Percentiles rank a stretch among this genome's conserved stretches.
Conservation (phyloP, 2,113 vertebrate species). For the Blennius ocellaris region DNA sequence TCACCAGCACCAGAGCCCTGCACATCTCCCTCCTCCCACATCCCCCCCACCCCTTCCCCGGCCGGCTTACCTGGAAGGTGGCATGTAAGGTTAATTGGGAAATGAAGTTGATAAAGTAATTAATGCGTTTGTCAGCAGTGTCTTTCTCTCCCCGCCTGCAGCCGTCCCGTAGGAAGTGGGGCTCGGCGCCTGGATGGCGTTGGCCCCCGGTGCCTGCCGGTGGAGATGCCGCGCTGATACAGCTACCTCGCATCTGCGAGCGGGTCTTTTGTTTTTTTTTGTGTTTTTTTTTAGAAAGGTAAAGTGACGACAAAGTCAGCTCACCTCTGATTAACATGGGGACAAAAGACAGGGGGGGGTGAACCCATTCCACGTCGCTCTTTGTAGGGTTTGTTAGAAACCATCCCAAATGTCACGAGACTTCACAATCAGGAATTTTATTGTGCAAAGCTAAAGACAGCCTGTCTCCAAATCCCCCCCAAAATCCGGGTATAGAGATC, state of each 20-base stretch:
- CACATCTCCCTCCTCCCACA: slow-evolving; percentile 37
- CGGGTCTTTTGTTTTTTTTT: slow-evolving; percentile 51
- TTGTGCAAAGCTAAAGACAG: no score
- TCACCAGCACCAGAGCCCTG: slow-evolving; percentile 17
- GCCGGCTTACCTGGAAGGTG: slow-evolving; percentile 73
- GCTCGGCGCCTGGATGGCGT: slow-evolving; percentile 40
- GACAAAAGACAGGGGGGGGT: slow-evolving; percentile 55
- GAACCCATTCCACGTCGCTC: slow-evolving; percentile 22
- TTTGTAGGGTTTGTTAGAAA: background rate
- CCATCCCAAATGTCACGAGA: no score
- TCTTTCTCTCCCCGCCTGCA: slow-evolving; percentile 73
- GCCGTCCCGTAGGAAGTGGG: slow-evolving; percentile 45
- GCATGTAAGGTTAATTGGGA: slow-evolving; percentile 81
- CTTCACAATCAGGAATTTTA: no score
- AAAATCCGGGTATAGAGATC: no score
- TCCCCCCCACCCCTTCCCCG: slow-evolving; percentile 37
- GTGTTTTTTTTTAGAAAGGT: slow-evolving; percentile 29
- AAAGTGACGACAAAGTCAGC: slow-evolving; percentile 37
- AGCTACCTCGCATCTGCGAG: slow-evolving; percentile 31
- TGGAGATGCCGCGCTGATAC: slow-evolving; percentile 66
- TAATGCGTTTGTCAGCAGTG: slow-evolving; percentile 83
- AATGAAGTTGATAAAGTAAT: slow-evolving; percentile 81
- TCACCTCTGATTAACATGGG: slow-evolving; percentile 53
- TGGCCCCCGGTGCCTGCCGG: slow-evolving; percentile 50
- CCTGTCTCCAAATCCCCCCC: no score